Evolutionary conservation across 2,113 vertebrate species (phyloP).

Genomic region (Rattus norvegicus): DNA sequence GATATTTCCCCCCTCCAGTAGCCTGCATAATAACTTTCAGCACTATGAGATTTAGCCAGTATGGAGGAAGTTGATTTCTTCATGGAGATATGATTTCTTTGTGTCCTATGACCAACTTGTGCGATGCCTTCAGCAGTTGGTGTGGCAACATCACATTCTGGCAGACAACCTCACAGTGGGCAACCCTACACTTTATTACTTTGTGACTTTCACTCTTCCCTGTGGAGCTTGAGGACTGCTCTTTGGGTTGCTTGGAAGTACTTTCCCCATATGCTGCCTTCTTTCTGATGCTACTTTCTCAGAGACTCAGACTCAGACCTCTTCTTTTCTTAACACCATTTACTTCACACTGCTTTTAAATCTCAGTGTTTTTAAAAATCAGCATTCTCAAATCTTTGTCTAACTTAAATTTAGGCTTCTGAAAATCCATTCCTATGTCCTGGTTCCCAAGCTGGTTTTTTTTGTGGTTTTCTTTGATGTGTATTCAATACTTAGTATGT

Average conservation of each 20-base stretch:
- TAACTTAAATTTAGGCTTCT: background rate
- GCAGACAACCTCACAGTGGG: background rate
- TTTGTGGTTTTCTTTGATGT: background rate
- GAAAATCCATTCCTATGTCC: background rate
- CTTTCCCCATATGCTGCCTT: background rate
- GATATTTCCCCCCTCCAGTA: background rate
- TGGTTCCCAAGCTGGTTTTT: background rate
- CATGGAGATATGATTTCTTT: background rate
- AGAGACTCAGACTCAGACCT: background rate
- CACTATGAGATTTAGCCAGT: background rate
- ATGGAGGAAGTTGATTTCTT: background rate
- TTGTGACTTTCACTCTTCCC: background rate
- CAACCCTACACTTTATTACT: background rate
- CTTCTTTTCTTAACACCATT: background rate
- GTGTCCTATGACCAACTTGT: background rate
- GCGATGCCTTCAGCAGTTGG: background rate
- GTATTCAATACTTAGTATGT: slow-evolving; percentile 50
- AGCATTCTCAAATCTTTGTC: background rate
- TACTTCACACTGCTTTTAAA: background rate
- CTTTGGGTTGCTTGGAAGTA: background rate
- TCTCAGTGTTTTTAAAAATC: background rate
- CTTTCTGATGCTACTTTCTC: background rate
- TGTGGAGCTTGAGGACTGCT: background rate
- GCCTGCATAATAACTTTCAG: background rate
- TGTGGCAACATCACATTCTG: background rate